phyloP scores from a whole-genome alignment of 2,888 invertebrate genomes.

The Calephelis perditalis region DNA sequence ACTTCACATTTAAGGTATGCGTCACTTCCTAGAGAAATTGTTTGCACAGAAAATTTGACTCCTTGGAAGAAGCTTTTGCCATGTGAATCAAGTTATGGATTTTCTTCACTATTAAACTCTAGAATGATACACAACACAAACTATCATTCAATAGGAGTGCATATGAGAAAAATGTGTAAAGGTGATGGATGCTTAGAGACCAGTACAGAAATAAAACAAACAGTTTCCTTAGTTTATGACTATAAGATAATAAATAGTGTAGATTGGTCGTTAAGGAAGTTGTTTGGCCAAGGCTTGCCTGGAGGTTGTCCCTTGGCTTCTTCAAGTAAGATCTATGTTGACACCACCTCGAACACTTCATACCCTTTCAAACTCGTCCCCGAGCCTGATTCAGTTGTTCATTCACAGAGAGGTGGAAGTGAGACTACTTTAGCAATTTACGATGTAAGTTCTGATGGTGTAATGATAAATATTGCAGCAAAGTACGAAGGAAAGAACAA shows the following conservation, averaged over 20 bases:
- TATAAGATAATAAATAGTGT: constrained; percentile 80
- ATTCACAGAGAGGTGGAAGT: constrained; percentile 84
- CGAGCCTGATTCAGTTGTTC: constrained; percentile 74
- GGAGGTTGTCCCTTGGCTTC: constrained; percentile 90
- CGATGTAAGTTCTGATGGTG: constrained; percentile 75
- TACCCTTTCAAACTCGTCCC: constrained; percentile 82
- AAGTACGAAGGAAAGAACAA: constrained; percentile 66
- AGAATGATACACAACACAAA: constrained; percentile 94
- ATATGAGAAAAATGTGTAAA: constrained; percentile 88
- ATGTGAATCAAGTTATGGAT: constrained; percentile 93
- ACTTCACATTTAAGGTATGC: constrained; percentile 86
- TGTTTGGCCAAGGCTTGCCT: constrained; percentile 92
- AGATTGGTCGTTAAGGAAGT: constrained; percentile 91
- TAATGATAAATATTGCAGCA: constrained; percentile 84
- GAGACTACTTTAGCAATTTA: constrained; percentile 84
- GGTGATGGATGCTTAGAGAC: constrained; percentile 77
- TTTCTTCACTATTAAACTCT: constrained; percentile 92
- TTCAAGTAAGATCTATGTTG: constrained; percentile 88
- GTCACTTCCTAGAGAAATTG: constrained; percentile 95
- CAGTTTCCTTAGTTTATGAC: constrained; percentile 93
- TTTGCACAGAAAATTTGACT: constrained; percentile 99
- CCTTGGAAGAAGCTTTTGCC: constrained; percentile 99
- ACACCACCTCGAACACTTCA: constrained; percentile 81
- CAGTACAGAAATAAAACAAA: constrained; percentile 89
- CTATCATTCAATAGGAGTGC: constrained; percentile 93